Conservation (phyloP, 2,888 invertebrate species). For the Parnassius smintheus region DNA sequence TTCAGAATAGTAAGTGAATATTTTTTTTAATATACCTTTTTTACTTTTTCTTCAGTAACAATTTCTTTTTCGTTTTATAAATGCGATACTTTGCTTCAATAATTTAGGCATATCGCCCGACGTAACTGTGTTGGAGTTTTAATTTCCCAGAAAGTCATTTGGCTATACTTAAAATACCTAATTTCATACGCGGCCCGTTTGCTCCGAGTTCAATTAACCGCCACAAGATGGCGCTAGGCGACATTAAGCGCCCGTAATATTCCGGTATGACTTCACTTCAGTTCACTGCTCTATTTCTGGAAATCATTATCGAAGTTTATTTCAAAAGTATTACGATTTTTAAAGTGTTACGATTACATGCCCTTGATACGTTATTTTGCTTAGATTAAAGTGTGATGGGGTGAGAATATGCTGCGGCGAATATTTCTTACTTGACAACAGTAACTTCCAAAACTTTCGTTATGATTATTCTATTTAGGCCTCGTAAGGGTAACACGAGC, state of each 20-base stretch:
- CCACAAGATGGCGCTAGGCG: constrained; percentile 53
- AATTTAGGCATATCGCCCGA: constrained; percentile 18
- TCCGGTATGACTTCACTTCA: constrained; percentile 12
- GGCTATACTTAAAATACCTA: constrained; percentile 44
- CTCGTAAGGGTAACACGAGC: too few species aligned
- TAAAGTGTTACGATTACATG: too few species aligned
- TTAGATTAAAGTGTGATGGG: too few species aligned
- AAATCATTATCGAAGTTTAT: constrained; percentile 23
- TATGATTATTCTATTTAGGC: too few species aligned
- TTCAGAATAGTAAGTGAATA: too few species aligned
- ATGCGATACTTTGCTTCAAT: too few species aligned
- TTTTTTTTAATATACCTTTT: too few species aligned
- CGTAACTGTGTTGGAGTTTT: constrained; percentile 34
- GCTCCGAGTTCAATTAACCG: constrained; percentile 64
- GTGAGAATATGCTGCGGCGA: too few species aligned
- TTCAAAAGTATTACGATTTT: constrained; percentile 18
- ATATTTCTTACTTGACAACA: too few species aligned
- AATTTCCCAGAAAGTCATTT: constrained; percentile 63
- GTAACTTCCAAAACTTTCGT: too few species aligned
- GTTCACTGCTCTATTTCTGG: constrained; percentile 19
- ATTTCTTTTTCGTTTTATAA: too few species aligned
- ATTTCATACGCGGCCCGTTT: constrained; percentile 46
- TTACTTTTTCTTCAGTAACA: too few species aligned
- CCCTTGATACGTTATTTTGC: neutral
- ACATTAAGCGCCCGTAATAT: constrained; percentile 24